phyloP scores from a whole-genome alignment of 2,888 invertebrate species.

The Bimastos eiseni region DNA sequence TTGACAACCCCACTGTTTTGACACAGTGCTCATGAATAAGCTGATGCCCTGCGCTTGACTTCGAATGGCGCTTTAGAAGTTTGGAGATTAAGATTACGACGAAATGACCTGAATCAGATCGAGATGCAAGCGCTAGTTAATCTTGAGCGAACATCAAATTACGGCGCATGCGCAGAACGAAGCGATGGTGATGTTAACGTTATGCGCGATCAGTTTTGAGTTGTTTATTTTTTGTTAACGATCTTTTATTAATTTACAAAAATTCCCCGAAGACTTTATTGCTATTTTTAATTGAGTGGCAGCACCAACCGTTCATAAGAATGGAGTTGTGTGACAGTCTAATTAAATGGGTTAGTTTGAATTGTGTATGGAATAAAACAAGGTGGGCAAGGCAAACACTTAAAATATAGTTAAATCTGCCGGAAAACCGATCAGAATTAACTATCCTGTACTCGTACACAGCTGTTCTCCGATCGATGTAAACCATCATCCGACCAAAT shows the following conservation, averaged over 20 bases:
- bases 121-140: neutral
- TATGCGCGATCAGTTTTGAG: neutral
- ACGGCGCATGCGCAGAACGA: neutral
- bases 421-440: neutral
- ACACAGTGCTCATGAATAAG: too few species aligned
- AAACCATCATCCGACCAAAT: neutral
- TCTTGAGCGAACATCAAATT: neutral
- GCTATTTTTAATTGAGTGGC: neutral
- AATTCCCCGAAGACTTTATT: neutral
- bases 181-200: neutral
- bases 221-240: slow-evolving; percentile 8
- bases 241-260: neutral
- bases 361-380: neutral
- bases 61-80: too few species aligned
- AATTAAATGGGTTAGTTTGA: slow-evolving; percentile 43
- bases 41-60: too few species aligned
- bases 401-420: neutral
- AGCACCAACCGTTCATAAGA: neutral
- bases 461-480: neutral
- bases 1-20: too few species aligned
- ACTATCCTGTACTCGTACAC: neutral
- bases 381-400: neutral
- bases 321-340: slow-evolving; percentile 41
- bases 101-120: too few species aligned
- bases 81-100: too few species aligned